These are phyloP conservation scores for Mellilla xanthometata DNA, from an alignment of 2,888 invertebrate genomes.

Conservation along the genomic window DNA sequence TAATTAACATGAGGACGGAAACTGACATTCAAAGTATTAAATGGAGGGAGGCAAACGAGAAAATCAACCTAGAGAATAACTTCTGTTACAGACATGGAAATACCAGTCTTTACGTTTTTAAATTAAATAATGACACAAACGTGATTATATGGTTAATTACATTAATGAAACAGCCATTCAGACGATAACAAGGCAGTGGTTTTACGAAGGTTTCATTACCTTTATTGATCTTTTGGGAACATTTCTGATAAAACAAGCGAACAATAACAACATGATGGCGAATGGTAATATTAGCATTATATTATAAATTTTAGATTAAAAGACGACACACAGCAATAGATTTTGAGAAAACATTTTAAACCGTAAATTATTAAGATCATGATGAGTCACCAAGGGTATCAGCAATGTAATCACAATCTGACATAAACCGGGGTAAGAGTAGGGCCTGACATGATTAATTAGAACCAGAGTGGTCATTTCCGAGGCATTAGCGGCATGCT, in stretches of 20 bases:
- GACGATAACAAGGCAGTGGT: no score
- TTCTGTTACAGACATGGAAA: neutral
- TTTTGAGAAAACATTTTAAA: no score
- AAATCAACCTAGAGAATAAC: slow-evolving; percentile 1
- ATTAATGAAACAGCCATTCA: no score
- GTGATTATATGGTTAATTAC: neutral
- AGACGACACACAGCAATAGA: no score
- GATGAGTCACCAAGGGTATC: slow-evolving; percentile 3
- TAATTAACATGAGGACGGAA: slow-evolving; percentile 6
- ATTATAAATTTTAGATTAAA: no score
- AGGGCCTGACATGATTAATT: slow-evolving; percentile 26
- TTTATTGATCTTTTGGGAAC: no score
- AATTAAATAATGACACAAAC: neutral
- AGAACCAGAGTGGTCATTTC: slow-evolving; percentile 22
- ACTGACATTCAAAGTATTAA: neutral
- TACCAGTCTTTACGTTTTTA: neutral
- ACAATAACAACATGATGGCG: no score
- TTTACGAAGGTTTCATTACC: no score
- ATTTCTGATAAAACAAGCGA: no score
- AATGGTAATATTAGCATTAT: no score
- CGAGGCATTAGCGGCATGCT: slow-evolving; percentile 17
- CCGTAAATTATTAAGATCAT: no score
- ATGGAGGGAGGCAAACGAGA: slow-evolving; percentile 15
- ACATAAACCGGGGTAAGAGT: slow-evolving; percentile 20
- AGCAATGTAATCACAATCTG: slow-evolving; percentile 18